Evolutionary conservation across 1,140 invertebrate species (phyloP), one percentile per base, ranked within the genome.

Genomic region (Drosophila seguyi): DNA sequence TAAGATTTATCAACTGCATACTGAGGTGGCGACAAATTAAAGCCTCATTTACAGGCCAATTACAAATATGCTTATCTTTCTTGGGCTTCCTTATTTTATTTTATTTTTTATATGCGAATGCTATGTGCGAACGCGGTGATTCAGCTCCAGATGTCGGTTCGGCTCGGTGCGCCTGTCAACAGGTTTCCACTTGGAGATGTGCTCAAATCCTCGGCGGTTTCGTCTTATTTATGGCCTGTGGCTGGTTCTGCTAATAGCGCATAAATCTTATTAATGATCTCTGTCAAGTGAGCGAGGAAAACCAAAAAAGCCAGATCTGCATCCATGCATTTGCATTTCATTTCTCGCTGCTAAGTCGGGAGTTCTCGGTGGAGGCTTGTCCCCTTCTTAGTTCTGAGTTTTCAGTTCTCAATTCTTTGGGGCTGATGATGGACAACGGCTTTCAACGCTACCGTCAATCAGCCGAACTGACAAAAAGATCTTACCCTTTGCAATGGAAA

Each of bases 221-320:
- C 38, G 41, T 76, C 62, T 91, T 90, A 90, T 82, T 91, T 91
- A 91, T 91, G 81, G 88, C 72, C 72, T 65, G 56, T 77, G 80
- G 75, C 73, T 85, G 84, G 74, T 73, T 88, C 82, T 74, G 75
- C 88, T 91, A 91, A 91, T 91, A 84, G 90, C 76, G 74, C 84
- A 91, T 91, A 91, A 91, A 91, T 91, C 90, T 90, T 91, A 82
- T 91, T 90, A 91, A 91, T 91, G 90, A 90, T 91, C 81, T 91
- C 53, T 91, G 90, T 91, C 90, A 91, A 90, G 79, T 91, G 42
- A 78, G 66, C 62, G 57, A 48, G 65, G 76, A 57, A 48, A 56
- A 67, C 29, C 53, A 41, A 53, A 38, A 44, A 53, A 38, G 18
- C 47, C 38, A 61, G 56, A 81, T 81, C 55, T 53, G 61, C 79